Evolutionary conservation across 2,113 vertebrate species (phyloP), one percentile per base, ranked within the genome.

Genomic region (Daubentonia madagascariensis): DNA sequence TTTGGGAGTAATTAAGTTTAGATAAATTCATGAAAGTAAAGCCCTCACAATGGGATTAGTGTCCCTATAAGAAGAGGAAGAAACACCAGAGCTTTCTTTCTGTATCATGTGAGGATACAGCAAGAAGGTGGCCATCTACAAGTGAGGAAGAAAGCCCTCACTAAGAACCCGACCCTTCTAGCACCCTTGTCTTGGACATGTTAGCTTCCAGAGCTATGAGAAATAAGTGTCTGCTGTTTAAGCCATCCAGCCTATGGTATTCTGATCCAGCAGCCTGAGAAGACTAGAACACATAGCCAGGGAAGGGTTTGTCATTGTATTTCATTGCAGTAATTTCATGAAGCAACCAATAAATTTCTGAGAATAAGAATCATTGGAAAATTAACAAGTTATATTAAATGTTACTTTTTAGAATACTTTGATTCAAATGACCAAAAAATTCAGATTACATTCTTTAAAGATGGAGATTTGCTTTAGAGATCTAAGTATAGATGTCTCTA

Each of bases 281-380:
- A 28, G 3, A 40, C n/a, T 32, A 70, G 68, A 25, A 40, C 10
- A 57, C 37, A 22, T 30, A 79, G 52, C 12, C 37, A 65, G 57
- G 6, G 7, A 86, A 61, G 50, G 32, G 37, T 18, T 57, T 61
- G 25, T 61, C 54, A 57, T 61, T 67, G 2, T 45, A 70, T 79
- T 85, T 94, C 43, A 32, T 75, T 67, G 2, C 50, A n/a, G 61
- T 89, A 94, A 45, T 89, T 92, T 92, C 65, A 28, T 80, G 72
- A 89, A 91, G 54, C 32, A 85, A 91, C 12, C 35, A 61, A 73
- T 50, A 79, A 22, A 87, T 72, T 73, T 92, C 43, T 63, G 25
- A 79, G 22, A 65, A n/a, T 87, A 57, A 91, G 10, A 85, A 23
- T 84, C 28, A 52, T 6, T 65, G 9, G 30, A 73, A 88, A 92